Conservation (phyloP, 30 jellyfish, hydroid and myxozoan species). For the Cassiopea xamachana region DNA sequence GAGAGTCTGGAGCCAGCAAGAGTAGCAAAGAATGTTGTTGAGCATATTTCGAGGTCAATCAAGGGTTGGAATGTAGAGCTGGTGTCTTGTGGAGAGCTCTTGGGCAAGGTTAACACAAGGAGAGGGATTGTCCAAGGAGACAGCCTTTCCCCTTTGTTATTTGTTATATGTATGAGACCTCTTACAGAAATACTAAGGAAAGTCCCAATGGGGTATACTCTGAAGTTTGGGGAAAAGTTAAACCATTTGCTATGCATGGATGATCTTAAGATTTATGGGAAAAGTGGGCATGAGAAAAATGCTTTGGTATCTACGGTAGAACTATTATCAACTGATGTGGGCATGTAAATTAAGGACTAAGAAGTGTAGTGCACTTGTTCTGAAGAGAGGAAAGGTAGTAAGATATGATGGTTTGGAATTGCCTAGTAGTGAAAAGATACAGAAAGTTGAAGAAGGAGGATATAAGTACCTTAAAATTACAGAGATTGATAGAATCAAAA, state of each 20-base stretch:
- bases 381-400: too few relatives aligned
- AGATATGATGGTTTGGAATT: too few relatives aligned
- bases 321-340: too few relatives aligned
- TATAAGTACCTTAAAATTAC: too few relatives aligned
- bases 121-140: constrained; percentile 42
- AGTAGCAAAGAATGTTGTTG: background rate
- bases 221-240: constrained; percentile 52
- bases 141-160: constrained; percentile 49
- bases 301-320: too few relatives aligned
- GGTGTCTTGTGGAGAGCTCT: background rate
- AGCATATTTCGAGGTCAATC: background rate
- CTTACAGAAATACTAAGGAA: constrained; percentile 33
- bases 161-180: constrained; percentile 33
- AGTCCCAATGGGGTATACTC: constrained; percentile 43
- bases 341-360: too few relatives aligned
- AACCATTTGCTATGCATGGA: constrained; percentile 26
- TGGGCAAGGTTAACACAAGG: constrained; percentile 10
- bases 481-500: too few relatives aligned
- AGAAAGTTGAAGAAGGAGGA: too few relatives aligned
- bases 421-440: too few relatives aligned
- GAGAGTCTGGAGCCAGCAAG: background rate
- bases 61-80: constrained; percentile 12
- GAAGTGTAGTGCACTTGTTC: too few relatives aligned
- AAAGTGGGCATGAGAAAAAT: too few relatives aligned
- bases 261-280: too few relatives aligned